phyloP scores from a whole-genome alignment of 2,113 vertebrate genomes.

The Sylvilagus bachmani region DNA sequence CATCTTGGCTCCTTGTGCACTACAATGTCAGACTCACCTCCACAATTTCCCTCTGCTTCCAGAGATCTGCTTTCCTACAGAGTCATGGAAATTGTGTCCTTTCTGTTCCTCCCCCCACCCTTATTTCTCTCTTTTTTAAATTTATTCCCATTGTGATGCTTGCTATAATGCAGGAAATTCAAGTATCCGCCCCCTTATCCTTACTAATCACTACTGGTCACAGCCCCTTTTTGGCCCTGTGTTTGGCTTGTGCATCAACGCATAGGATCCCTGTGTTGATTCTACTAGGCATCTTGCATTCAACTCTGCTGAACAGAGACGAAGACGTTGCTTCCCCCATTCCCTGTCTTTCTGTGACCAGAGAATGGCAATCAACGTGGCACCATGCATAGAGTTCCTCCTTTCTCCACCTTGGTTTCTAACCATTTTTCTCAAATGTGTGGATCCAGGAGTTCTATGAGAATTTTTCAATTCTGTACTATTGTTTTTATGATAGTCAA shows the following conservation, averaged over 20 bases:
- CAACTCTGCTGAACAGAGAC: neutral
- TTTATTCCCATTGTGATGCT: neutral
- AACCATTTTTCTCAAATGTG: neutral
- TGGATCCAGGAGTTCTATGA: neutral
- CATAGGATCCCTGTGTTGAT: neutral
- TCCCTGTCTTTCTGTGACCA: neutral
- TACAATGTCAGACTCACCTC: neutral
- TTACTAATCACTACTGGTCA: neutral
- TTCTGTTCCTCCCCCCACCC: neutral
- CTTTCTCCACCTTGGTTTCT: neutral
- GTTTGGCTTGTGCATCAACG: neutral
- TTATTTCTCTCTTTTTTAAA: neutral
- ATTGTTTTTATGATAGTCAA: constrained; percentile 14
- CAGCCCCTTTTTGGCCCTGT: neutral
- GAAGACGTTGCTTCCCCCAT: neutral
- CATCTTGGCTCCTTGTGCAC: neutral
- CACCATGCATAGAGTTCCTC: neutral
- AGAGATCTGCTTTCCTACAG: neutral
- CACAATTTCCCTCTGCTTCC: neutral
- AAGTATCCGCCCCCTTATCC: neutral
- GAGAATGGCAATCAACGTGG: neutral
- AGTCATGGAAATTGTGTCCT: neutral
- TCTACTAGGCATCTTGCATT: neutral
- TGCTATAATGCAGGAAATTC: neutral
- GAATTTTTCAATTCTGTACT: constrained; percentile 5